These are phyloP conservation scores for Oncorhynchus masou DNA, from an alignment of 2,113 vertebrate genomes.

Conservation along the genomic window DNA sequence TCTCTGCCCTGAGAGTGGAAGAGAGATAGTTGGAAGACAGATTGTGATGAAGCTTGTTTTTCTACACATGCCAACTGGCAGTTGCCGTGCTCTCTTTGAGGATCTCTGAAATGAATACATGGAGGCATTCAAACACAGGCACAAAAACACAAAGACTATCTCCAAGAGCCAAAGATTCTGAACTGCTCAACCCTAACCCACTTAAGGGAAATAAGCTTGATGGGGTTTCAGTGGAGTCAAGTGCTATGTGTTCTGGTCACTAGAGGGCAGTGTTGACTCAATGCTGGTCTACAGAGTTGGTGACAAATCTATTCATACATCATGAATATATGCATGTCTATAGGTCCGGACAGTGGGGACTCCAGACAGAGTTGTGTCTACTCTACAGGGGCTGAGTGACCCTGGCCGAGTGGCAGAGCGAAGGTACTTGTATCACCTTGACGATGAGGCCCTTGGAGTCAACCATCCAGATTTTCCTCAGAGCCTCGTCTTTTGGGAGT, in stretches of 20 bases:
- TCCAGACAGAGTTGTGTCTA: too few species aligned
- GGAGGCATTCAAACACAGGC: neutral
- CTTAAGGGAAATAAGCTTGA: neutral
- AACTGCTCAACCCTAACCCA: neutral
- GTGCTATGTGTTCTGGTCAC: slow-evolving; percentile 5
- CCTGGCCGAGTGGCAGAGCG: neutral
- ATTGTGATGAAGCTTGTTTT: too few species aligned
- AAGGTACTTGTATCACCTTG: slow-evolving; percentile 77
- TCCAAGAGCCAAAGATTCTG: neutral
- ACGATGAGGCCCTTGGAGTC: slow-evolving; percentile 97
- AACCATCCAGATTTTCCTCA: slow-evolving; percentile 95
- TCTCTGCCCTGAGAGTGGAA: slow-evolving; percentile 77
- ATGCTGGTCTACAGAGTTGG: neutral
- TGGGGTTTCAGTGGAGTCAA: neutral
- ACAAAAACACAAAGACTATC: neutral
- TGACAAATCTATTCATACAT: neutral
- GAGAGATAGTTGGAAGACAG: neutral
- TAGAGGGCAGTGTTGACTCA: slow-evolving; percentile 18
- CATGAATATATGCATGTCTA: too few species aligned
- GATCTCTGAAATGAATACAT: neutral
- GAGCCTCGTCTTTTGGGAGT: slow-evolving; percentile 70
- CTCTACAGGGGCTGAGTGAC: neutral
- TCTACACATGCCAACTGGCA: too few species aligned
- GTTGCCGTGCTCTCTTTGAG: neutral
- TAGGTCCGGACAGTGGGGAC: too few species aligned